Conservation (phyloP, 37 sponge, comb jelly and placozoan genomes). For the Ianthella basta region DNA sequence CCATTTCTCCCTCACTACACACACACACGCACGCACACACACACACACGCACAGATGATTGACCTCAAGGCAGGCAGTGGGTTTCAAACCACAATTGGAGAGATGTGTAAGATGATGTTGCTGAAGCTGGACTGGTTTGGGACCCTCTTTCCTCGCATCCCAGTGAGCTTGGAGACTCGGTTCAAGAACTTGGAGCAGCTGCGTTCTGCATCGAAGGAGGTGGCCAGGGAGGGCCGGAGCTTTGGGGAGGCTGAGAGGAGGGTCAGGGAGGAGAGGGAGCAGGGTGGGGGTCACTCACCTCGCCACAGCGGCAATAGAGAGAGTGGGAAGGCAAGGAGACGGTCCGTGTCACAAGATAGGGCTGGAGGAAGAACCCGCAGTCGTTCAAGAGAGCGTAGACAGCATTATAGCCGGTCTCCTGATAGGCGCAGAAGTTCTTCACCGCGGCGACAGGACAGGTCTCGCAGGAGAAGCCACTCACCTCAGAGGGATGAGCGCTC, state of each 20-base stretch:
- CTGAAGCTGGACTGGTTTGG: constrained; percentile 97
- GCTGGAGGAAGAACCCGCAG: no score
- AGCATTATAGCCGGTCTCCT: no score
- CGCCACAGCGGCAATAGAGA: background rate
- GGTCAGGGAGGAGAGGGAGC: background rate
- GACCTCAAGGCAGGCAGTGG: constrained; percentile 98
- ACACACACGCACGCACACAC: background rate
- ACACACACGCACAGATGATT: constrained; percentile 70
- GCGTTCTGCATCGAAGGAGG: constrained; percentile 22
- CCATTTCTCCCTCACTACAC: background rate
- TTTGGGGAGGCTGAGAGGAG: constrained; percentile 22
- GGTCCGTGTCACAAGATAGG: background rate
- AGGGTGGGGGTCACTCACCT: background rate
- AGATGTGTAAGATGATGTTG: constrained; percentile 91
- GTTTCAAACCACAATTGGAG: constrained; percentile 83
- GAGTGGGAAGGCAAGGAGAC: background rate
- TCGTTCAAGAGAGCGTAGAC: no score
- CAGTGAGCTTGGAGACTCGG: constrained; percentile 75
- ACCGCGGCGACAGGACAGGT: no score
- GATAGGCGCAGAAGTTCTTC: no score
- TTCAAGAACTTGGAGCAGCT: constrained; percentile 50
- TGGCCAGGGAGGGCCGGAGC: background rate
- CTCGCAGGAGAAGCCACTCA: background rate
- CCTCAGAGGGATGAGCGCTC: constrained; percentile 21
- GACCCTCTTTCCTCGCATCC: constrained; percentile 94